Evolutionary conservation across 2,113 vertebrate genomes (phyloP).

Genomic region (Aldabrachelys gigantea): DNA sequence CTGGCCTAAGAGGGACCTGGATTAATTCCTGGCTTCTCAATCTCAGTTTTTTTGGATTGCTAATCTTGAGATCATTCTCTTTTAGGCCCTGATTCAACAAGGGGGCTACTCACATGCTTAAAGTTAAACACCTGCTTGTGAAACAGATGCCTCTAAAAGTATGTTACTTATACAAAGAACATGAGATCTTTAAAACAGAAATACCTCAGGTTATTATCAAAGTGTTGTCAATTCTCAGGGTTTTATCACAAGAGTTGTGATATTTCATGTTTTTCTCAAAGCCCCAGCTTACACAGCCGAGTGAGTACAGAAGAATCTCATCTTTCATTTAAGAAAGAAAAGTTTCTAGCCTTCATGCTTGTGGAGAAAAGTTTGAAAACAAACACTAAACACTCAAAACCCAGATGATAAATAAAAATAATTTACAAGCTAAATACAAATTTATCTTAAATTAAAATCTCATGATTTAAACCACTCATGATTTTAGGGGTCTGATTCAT

Average conservation of each 20-base stretch:
- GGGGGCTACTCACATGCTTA: not conserved
- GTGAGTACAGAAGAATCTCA: not conserved
- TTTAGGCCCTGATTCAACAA: not conserved
- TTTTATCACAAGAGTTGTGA: constrained; percentile 1
- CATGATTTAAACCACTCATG: not conserved
- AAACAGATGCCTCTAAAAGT: not conserved
- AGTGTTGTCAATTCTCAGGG: not conserved
- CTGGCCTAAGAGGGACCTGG: not conserved
- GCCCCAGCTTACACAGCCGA: rapidly evolving
- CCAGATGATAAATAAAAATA: not conserved
- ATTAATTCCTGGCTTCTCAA: not conserved
- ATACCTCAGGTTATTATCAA: not conserved
- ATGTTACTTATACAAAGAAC: not conserved
- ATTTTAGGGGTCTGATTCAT: not conserved
- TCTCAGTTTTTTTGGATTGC: not conserved
- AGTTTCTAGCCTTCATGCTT: not conserved
- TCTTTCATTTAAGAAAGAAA: not conserved
- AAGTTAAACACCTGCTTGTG: not conserved
- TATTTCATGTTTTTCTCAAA: not conserved
- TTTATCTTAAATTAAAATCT: not conserved
- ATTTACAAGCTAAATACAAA: not conserved
- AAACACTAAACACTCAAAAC: not conserved
- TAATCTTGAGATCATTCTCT: not conserved
- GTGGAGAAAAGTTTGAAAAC: not conserved
- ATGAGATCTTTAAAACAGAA: constrained; percentile 17